phyloP scores from a whole-genome alignment of 2,113 vertebrate species.

The Brachionichthys hirsutus region DNA sequence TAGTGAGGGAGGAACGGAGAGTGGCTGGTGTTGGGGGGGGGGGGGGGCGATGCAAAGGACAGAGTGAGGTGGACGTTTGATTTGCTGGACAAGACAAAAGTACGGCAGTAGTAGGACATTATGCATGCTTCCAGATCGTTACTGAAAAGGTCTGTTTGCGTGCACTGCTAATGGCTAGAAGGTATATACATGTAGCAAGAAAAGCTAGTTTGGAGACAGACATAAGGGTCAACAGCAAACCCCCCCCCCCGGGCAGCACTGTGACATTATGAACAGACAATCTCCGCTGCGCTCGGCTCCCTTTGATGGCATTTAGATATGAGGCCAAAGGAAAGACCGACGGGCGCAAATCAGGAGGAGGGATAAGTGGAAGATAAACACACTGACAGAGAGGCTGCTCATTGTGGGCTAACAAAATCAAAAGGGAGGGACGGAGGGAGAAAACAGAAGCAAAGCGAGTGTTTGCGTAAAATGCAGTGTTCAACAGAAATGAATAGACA shows the following conservation, averaged over 20 bases:
- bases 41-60: no score
- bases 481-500: constrained; percentile 3
- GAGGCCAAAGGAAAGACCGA: constrained; percentile 23
- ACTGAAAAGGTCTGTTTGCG: not conserved
- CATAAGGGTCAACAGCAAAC: constrained; percentile 22
- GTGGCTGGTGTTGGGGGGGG: no score
- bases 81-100: no score
- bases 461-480: constrained; percentile 3
- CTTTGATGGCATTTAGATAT: constrained; percentile 51
- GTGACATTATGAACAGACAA: constrained; percentile 57
- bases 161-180: not conserved
- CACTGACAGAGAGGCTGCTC: constrained; percentile 23
- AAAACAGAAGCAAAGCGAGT: constrained; percentile 5
- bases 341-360: constrained; percentile 32
- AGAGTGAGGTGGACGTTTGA: no score
- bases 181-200: constrained; percentile 1
- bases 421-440: constrained; percentile 4
- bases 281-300: constrained; percentile 18
- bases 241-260: constrained; percentile 34
- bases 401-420: constrained; percentile 36
- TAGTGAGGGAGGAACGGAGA: no score
- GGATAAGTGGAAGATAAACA: constrained; percentile 40
- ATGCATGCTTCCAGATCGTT: not conserved
- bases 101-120: no score
- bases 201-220: constrained; percentile 6